A percentile compares a stretch with the other conserved stretches of the same genome.
These are phyloP conservation scores for Ceratothoa steindachneri DNA, from an alignment of 2,888 invertebrate genomes.

Conservation along the genomic window DNA sequence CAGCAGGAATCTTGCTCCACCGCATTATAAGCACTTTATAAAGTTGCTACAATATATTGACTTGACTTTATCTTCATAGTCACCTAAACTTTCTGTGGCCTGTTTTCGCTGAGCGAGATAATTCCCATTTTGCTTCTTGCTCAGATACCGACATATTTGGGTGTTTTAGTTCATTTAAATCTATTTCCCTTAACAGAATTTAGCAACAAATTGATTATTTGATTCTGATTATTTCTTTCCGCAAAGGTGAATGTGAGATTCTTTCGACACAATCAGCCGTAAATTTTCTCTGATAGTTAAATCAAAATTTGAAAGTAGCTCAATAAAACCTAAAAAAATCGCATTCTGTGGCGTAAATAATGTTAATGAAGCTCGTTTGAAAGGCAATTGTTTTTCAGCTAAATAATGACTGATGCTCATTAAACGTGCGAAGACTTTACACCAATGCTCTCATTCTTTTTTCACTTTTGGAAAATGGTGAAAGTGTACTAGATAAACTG, in stretches of 20 bases:
- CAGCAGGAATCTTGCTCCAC: too few relatives aligned
- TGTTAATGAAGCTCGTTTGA: neutral
- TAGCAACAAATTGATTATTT: neutral
- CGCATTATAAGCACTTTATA: too few relatives aligned
- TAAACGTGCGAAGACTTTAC: neutral
- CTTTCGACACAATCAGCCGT: neutral
- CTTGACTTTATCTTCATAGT: too few relatives aligned
- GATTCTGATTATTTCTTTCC: neutral
- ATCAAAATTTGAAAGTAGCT: neutral
- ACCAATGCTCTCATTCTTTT: neutral
- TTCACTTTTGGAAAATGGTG: too few relatives aligned
- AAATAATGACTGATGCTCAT: neutral
- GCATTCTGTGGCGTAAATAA: neutral
- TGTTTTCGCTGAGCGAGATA: too few relatives aligned
- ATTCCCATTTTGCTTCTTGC: too few relatives aligned
- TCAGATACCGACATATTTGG: neutral
- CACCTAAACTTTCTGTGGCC: too few relatives aligned
- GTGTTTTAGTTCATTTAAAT: neutral
- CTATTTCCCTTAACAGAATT: neutral
- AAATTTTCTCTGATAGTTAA: neutral
- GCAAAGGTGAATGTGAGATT: neutral
- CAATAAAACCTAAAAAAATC: neutral
- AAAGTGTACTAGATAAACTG: too few relatives aligned
- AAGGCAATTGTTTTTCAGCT: neutral
- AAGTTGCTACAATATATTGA: too few relatives aligned